Base-by-base conservation (phyloP, 2,113 vertebrate genomes). In the Carollia perspicillata region DNA sequence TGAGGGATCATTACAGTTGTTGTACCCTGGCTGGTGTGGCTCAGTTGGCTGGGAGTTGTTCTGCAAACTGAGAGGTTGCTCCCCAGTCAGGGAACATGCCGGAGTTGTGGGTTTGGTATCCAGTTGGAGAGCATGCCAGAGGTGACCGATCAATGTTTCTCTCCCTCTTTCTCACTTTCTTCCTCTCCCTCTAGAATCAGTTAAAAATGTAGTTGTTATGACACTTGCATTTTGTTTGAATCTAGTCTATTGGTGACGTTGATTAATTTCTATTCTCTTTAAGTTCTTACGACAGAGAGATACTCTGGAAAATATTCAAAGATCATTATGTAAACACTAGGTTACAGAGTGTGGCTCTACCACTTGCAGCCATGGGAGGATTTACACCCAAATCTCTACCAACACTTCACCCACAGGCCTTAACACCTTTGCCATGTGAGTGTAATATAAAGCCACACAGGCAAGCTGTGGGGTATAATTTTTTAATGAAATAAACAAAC, bases 171-270 rank as follows among this genome's bases (percentile, higher is more conserved):
- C 60, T 30, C 28, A 58, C 28, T 63, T 26, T 11, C 28, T 63
- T 30, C 60, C 60, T 28, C 8, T 30, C 28, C 60, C 60, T 11
- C 60, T 13, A 30, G 28, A 63, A 13, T 63, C 60, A 30, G 13
- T 63, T 30, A 28, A 63, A 60, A 92, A 94, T 28, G 12, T 65
- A 42, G 55, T 71, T 88, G 22, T 84, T 75, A 75, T 35, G 37
- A 84, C 88, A 94, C 40, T 75, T 85, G 83, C 9, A 71, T 89
- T 94, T 94, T 86, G 74, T 72, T 78, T 96, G 78, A 94, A 96
- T 53, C 53, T 83, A 51, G 40, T 68, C 66, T 83, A 53, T 16
- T 47, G 8, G 18, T n/a, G 14, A 84, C 72, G 83, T 85, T 65
- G 28, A 58, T 89, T 77, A 89, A 83, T 81, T 91, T 93, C 55